A percentile compares a stretch with the other conserved stretches of the same genome.
Evolutionary conservation across 2,797 vertebrate species (phyloP).

Genomic region (Acanthurus leucopareius): DNA sequence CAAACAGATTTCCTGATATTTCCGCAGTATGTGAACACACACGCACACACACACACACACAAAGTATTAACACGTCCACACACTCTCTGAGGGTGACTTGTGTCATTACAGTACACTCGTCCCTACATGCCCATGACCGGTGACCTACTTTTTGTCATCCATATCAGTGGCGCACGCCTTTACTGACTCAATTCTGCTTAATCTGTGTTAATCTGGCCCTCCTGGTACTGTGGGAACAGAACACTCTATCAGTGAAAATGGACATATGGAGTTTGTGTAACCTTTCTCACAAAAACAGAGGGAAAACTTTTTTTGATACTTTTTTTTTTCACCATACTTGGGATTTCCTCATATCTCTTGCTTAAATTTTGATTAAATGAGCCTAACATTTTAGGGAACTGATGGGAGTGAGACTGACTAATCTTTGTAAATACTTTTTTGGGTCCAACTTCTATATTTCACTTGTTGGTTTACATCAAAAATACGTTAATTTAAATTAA

Average conservation of each 20-base stretch:
- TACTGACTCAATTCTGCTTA: constrained; percentile 17
- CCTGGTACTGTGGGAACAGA: constrained; percentile 28
- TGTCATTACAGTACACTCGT: constrained; percentile 5
- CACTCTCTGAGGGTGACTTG: no score
- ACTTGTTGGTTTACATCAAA: not conserved
- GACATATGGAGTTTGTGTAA: constrained; percentile 57
- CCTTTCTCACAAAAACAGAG: constrained; percentile 62
- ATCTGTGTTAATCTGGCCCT: constrained; percentile 28
- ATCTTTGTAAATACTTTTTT: no score
- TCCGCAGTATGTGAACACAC: not conserved
- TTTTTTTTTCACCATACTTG: constrained; percentile 6
- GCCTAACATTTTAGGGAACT: not conserved
- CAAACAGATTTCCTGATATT: no score
- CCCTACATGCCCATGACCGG: constrained; percentile 30
- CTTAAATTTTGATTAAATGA: not conserved
- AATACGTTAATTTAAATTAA: no score
- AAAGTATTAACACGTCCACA: not conserved
- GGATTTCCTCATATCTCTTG: constrained; percentile 20
- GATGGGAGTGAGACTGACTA: no score
- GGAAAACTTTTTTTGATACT: constrained; percentile 5
- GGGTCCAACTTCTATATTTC: no score
- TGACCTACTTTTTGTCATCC: constrained; percentile 31
- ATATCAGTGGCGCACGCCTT: not conserved
- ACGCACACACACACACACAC: not conserved
- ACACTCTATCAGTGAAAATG: constrained; percentile 64